Evolutionary conservation across 2,888 invertebrate genomes (phyloP).

Genomic region (Trichogramma evanescens): DNA sequence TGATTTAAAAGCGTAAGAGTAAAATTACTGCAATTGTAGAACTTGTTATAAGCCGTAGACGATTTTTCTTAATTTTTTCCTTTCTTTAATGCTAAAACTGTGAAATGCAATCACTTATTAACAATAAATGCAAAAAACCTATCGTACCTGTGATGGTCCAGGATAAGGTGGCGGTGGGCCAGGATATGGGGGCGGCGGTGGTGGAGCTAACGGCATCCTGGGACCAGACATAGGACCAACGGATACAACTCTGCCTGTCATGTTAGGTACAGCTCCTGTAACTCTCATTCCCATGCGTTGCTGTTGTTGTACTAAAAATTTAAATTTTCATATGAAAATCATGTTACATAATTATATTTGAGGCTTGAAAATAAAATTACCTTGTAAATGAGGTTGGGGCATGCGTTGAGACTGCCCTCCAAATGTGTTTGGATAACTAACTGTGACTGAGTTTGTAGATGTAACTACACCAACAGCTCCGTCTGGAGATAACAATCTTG

Average conservation of each 20-base stretch:
- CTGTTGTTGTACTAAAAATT: constrained; percentile 32
- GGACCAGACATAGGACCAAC: constrained; percentile 44
- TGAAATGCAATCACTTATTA: constrained; percentile 4
- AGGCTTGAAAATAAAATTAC: constrained; percentile 24
- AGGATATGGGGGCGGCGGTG: constrained; percentile 64
- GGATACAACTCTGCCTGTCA: constrained; percentile 44
- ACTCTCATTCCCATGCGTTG: constrained; percentile 42
- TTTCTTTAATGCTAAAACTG: not conserved
- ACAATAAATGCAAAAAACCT: not conserved
- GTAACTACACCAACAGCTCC: constrained; percentile 62
- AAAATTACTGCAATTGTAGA: too few relatives aligned
- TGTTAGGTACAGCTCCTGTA: constrained; percentile 40
- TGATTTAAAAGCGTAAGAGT: too few relatives aligned
- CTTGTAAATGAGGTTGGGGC: constrained; percentile 41
- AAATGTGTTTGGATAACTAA: constrained; percentile 44
- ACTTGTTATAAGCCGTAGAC: too few relatives aligned
- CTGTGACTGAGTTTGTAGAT: constrained; percentile 52
- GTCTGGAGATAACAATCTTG: constrained; percentile 54
- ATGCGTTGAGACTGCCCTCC: constrained; percentile 42
- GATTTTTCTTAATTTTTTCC: too few relatives aligned
- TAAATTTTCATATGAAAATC: not conserved
- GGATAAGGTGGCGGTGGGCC: constrained; percentile 68
- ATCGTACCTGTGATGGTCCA: constrained; percentile 49
- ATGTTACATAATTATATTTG: not conserved
- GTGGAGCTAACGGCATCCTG: constrained; percentile 45